These are phyloP conservation scores for Hyalella azteca DNA, from an alignment of 2,888 invertebrate genomes.

Conservation along the genomic window DNA sequence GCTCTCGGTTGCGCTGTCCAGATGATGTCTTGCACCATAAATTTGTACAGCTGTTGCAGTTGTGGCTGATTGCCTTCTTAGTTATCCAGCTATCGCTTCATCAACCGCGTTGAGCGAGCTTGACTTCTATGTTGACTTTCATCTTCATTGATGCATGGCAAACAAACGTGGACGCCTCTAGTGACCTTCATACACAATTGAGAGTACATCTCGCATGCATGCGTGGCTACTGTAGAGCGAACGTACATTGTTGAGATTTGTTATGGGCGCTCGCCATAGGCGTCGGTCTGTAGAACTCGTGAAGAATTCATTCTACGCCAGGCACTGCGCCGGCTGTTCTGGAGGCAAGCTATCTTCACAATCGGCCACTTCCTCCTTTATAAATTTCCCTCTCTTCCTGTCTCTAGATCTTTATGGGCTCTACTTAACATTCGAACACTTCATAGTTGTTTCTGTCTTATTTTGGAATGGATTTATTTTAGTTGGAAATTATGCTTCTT, in stretches of 20 bases:
- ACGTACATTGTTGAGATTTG: constrained; percentile 1
- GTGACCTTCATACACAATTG: neutral
- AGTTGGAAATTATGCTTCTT: constrained; percentile 27
- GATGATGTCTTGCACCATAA: neutral
- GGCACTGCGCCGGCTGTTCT: neutral
- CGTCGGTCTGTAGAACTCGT: neutral
- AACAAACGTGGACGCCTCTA: constrained; percentile 12
- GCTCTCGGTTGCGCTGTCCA: neutral
- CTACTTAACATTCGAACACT: constrained; percentile 15
- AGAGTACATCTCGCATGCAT: neutral
- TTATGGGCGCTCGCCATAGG: neutral
- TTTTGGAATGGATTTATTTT: constrained; percentile 13
- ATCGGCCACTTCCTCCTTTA: neutral
- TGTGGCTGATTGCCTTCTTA: neutral
- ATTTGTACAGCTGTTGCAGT: neutral
- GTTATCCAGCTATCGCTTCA: neutral
- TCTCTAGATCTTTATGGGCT: neutral
- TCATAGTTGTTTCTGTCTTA: neutral
- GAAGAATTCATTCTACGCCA: neutral
- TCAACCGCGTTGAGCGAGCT: neutral
- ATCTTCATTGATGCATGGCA: neutral
- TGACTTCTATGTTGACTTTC: neutral
- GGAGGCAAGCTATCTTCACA: neutral
- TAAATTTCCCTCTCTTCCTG: neutral
- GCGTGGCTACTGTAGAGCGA: constrained; percentile 6